Conservation (phyloP, 2,888 invertebrate species). For the Tricholauxania praeusta region DNA sequence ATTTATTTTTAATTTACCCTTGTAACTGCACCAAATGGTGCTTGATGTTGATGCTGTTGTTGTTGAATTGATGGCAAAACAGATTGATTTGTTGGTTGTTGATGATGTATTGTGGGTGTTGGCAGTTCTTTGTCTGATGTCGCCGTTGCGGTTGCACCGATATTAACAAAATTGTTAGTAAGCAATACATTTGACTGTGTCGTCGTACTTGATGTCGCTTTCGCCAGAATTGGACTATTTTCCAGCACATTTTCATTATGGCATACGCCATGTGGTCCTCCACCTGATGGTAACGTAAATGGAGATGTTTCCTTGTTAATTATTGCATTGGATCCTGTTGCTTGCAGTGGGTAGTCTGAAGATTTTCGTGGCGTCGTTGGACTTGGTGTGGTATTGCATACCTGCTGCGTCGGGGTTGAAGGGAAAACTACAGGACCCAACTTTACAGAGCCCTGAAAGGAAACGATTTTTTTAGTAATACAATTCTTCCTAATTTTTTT, state of each 20-base stretch:
- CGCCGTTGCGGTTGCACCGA: constrained; percentile 35
- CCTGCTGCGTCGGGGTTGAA: constrained; percentile 71
- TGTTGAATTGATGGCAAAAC: constrained; percentile 15
- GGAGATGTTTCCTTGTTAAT: constrained; percentile 43
- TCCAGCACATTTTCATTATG: constrained; percentile 29
- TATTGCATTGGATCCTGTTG: constrained; percentile 53
- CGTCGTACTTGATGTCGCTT: constrained; percentile 37
- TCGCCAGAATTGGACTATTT: constrained; percentile 66
- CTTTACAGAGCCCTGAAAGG: constrained; percentile 78
- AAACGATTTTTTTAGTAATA: constrained; percentile 51
- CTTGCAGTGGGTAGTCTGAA: constrained; percentile 73
- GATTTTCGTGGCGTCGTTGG: constrained; percentile 77
- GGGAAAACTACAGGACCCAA: constrained; percentile 79
- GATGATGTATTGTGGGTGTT: constrained; percentile 42
- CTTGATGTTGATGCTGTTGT: constrained; percentile 17
- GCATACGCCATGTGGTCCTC: constrained; percentile 9
- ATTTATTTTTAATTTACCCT: too few species aligned
- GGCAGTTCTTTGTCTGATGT: constrained; percentile 36
- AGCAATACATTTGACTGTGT: constrained; percentile 56
- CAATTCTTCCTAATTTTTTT: neutral
- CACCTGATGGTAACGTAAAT: constrained; percentile 37
- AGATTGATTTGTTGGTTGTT: constrained; percentile 34
- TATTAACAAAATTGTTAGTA: constrained; percentile 30
- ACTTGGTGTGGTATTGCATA: constrained; percentile 66
- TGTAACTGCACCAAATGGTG: too few species aligned